Base-by-base conservation (phyloP, 2,797 vertebrate genomes). In the Hyperoplus lanceolatus region DNA sequence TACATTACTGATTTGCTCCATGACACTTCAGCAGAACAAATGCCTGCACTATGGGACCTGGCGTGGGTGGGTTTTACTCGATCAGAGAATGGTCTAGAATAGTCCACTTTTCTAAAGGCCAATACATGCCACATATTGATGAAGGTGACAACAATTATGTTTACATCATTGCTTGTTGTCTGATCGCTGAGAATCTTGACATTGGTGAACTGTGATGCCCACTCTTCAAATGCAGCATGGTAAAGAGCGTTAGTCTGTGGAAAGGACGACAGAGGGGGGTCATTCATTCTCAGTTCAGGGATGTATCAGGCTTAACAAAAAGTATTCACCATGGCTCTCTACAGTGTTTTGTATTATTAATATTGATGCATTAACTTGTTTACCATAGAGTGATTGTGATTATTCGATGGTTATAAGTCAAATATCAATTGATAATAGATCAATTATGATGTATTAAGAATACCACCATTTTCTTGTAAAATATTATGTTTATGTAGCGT, bases 91-190 rank as follows among this genome's bases (percentile, higher is more conserved):
- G 36, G 48, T 42, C 10, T 7, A 13, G 9, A 43, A 13, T 0
- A n/a, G 21, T 21, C 3, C 10, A 13, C 41, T 62, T 55, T 58
- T 29, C 11, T 6, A 38, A 65, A 1, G 43, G 12, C 8, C 8
- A 57, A 15, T 8, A 10, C 51, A 62, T 13, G 58, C 38, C 0
- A 29, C 0, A 3, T 6, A 39, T 7, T n/a, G 5, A 38, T 63
- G 41, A 55, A 1, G 1, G n/a, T n/a, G 62, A 43, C 18, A 42
- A 53, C 68, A 59, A 16, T 0, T 4, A 5, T 3, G 54, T 12
- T 85, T 83, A 96, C 96, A 56, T 96, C 94, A 45, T 97, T 97
- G 80, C 43, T 92, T 74, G 57, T 90, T 0, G 96, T 96, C 16
- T 93, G 90, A 69, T 97, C 96, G 46, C 79, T 96, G 72, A 96